Base-by-base conservation (phyloP, 2,888 invertebrate species). In the Blastobasis lacticolella region DNA sequence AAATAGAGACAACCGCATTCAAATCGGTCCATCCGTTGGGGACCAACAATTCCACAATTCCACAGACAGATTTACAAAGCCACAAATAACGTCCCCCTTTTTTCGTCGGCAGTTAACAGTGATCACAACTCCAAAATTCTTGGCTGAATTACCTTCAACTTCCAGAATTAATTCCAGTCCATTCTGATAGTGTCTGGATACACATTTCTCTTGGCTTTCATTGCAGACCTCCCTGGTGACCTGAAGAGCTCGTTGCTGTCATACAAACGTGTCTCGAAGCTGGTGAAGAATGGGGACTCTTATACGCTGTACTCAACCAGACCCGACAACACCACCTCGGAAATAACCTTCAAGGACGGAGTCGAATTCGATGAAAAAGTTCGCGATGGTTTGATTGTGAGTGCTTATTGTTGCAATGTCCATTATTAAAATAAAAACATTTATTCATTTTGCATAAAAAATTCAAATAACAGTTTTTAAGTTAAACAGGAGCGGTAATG, bases 341-440 rank as follows among this genome's bases (percentile, higher is more conserved):
- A 48, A 9, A 0, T 41, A 5, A 47, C 9, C 40, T 54, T 51
- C 49, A 49, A 49, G 40, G 38, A 23, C 38, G 54, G 54, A 41
- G 54, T 51, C 4, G 51, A 65, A 37, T 63, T 72, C 23, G 61
- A 71, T 2, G 73, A 71, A 6, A 49, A 49, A 5, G 38, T 63
- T 0, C 55, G 54, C 37, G 58, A 56, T 3, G 36, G 37, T 9
- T 23, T 23, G 23, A 23, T 23, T 23, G 23, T 23, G 23, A 23
- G 23, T 23, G 3, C 23, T 23, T 23, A 23, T 23, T 23, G 23
- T 23, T 23, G 3, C 23, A 1, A 23, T 23, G 23, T 23, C 23
- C 23, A 23, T 23, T 23, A 23, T 23, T 23, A 1, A 23, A 23
- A 23, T 23, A 3, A 23, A 23, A 23, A 23, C 3, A 2, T 23